Base-by-base conservation (phyloP, 2,797 vertebrate genomes). In the Fundulus diaphanus region DNA sequence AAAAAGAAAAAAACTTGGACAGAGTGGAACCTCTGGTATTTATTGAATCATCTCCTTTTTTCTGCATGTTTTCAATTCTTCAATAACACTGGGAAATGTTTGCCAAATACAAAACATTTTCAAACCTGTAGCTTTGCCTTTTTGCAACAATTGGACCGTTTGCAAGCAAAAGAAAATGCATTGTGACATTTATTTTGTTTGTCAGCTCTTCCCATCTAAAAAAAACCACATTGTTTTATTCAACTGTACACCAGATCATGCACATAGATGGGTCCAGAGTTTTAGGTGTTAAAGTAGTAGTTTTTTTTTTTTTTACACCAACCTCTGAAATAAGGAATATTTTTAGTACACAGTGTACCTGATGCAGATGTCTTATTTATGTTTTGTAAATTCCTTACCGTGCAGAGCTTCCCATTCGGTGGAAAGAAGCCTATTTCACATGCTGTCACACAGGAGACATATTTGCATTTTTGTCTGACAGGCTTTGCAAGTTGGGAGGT, bases 381-480 rank as follows among this genome's bases (percentile, higher is more conserved):
- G 24, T 40, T 65, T n/a, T 42, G 12, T 49, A 35, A 20, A 0
- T 77, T 5, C 27, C 4, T n/a, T 65, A 7, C 61, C n/a, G 20
- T 5, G n/a, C 35, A 40, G 22, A 37, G 12, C 33, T 9, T 13
- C 8, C 35, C 37, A 3, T 22, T 37, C 40, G 61, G 35, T 40
- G 35, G 35, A 65, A 40, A 9, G 37, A 13, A 42, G 5, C 5
- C 61, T 24, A 44, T 68, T 76, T 33, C 0, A 0, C 42, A 48
- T 51, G 52, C 67, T 49, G 15, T 52, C 27, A 8, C 18, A 35
- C 20, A 16, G 3, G 16, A 40, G 11, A n/a, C 8, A 3, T 12
- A 24, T 13, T 27, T 46, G 71, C 72, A 76, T 84, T 77, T 71
- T 35, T 67, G 24, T 74, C 1, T 73, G 68, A 77, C 2, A 7